These are phyloP conservation scores for Ricordea florida DNA, from an alignment of 92 coral and sea anemone species.

Conservation along the genomic window DNA sequence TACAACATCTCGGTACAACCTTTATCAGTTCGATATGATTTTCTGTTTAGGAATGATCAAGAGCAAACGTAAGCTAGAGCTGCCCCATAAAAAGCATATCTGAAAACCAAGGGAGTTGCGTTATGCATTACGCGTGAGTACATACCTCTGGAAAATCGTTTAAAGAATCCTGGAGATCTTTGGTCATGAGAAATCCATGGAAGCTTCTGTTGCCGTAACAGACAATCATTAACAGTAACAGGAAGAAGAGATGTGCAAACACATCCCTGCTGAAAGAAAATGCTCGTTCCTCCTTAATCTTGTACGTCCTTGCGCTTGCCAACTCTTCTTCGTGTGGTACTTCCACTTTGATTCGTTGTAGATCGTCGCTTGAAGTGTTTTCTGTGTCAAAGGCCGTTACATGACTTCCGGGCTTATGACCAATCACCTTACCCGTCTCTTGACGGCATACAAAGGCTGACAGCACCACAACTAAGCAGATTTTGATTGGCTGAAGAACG, in stretches of 20 bases:
- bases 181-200: constrained; percentile 60
- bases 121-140: no score
- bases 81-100: no score
- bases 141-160: constrained; percentile 63
- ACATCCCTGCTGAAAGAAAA: constrained; percentile 53
- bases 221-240: constrained; percentile 49
- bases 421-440: neutral
- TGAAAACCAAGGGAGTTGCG: no score
- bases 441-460: constrained; percentile 34
- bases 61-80: no score
- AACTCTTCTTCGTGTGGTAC: constrained; percentile 20
- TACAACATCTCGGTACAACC: no score
- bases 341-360: neutral
- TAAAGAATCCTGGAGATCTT: constrained; percentile 35
- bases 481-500: constrained; percentile 73
- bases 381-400: no score
- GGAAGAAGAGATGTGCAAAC: constrained; percentile 31
- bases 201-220: constrained; percentile 72
- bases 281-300: constrained; percentile 58
- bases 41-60: no score
- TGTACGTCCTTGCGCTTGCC: constrained; percentile 44
- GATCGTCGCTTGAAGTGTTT: neutral
- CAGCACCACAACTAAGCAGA: constrained; percentile 56
- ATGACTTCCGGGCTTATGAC: neutral
- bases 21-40: no score